Conservation (phyloP, 2,888 invertebrate species). For the Lithodes maja region DNA sequence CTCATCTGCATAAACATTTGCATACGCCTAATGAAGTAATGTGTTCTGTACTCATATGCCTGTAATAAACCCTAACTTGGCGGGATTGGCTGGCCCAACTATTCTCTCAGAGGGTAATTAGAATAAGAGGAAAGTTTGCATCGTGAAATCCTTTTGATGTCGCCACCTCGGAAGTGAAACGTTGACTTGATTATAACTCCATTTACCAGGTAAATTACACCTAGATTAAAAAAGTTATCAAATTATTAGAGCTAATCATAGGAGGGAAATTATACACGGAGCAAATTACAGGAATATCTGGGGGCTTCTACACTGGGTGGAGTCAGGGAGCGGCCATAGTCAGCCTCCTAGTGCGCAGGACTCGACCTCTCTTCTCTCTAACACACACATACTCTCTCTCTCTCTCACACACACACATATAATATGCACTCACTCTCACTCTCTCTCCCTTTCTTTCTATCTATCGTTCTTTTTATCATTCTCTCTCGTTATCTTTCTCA, state of each 20-base stretch:
- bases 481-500: not conserved
- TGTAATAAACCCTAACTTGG: not conserved
- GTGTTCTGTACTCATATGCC: constrained; percentile 2
- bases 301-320: not conserved
- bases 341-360: not conserved
- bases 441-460: not conserved
- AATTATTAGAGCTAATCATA: constrained; percentile 59
- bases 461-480: not conserved
- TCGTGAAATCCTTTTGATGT: constrained; percentile 54
- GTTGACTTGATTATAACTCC: constrained; percentile 62
- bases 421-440: not conserved
- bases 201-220: constrained; percentile 63
- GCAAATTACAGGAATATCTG: constrained; percentile 44
- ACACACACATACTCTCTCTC: not conserved
- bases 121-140: constrained; percentile 39
- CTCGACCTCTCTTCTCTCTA: not conserved
- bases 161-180: constrained; percentile 50
- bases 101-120: constrained; percentile 29
- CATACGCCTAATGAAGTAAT: not conserved
- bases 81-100: constrained; percentile 1
- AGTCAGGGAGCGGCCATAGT: not conserved
- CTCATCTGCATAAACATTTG: not conserved
- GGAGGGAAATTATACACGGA: constrained; percentile 59
- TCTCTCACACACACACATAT: not conserved
- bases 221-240: constrained; percentile 65